Evolutionary conservation across 1,140 invertebrate species (phyloP), one percentile per base, ranked within the genome.

Genomic region (Drosophila arawakana): DNA sequence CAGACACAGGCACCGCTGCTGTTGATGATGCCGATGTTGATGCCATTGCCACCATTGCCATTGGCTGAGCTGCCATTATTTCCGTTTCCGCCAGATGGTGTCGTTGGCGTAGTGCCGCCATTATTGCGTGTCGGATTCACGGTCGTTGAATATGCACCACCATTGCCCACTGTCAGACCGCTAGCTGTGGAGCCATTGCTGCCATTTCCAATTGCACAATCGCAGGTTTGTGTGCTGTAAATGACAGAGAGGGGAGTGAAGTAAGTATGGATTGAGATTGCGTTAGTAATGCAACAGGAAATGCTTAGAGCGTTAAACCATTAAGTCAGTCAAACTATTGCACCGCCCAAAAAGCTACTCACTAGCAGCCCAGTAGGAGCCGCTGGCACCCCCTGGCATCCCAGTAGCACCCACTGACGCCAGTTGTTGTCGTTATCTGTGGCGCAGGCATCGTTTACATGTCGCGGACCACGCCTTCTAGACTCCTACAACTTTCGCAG

Each of bases 161-260:
- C 90, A 73, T 49, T 74, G 39, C 63, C 75, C 43, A 50, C 49
- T 39, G 76, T 70, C 66, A 77, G 8, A 15, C 76, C 76, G 7
- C 44, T 47, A 44, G 82, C 69, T 81, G 78, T 85, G 93, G 93
- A 78, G 92, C 93, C 60, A 92, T 93, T 47, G 94, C 95, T 62
- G 93, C 94, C 75, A 82, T 75, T 69, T 92, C 93, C 65, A 92
- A 91, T 71, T 93, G 94, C 21, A 93, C 93, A 92, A 93, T 94
- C 91, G 78, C 91, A 92, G 52, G 80, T 91, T 75, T 91, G 90
- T 11, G 91, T 80, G 46, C 91, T 92, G 69, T 34, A 18, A 41
- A 0, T 25, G n/a, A 5, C 5, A 35, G 7, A 15, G 3, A 13
- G 15, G 46, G 3, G 39, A 6, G 1, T 13, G 10, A 58, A 9